Evolutionary conservation across 2,888 invertebrate species (phyloP).

Genomic region (Parasteatoda lunata): DNA sequence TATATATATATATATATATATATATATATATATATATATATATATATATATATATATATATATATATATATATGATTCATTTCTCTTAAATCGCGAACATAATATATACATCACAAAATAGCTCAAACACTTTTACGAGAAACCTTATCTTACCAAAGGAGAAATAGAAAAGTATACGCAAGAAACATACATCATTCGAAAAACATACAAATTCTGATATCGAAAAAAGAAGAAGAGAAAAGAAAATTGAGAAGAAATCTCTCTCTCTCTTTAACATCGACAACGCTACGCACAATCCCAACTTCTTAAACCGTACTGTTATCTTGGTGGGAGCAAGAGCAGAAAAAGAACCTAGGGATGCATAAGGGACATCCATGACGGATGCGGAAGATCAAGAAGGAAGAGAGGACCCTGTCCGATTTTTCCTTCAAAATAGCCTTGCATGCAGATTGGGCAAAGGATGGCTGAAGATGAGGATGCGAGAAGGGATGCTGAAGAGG

Average conservation of each 20-base stretch:
- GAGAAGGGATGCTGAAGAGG: neutral
- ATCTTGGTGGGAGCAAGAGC: neutral
- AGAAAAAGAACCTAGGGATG: neutral
- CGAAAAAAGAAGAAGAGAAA: neutral
- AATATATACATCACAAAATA: too few relatives aligned
- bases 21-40: too few relatives aligned
- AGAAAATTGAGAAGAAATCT: neutral
- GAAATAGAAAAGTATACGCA: too few relatives aligned
- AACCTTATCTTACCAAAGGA: too few relatives aligned
- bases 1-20: too few relatives aligned
- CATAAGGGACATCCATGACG: conserved; percentile 19
- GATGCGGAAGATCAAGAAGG: conserved; percentile 32
- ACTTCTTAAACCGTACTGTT: neutral
- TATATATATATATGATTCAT: too few relatives aligned
- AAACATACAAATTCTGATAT: neutral
- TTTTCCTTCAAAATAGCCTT: conserved; percentile 30
- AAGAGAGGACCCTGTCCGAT: conserved; percentile 11
- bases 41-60: too few relatives aligned
- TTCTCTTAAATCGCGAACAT: too few relatives aligned
- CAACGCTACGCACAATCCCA: neutral
- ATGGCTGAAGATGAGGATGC: neutral
- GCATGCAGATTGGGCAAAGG: conserved; percentile 43
- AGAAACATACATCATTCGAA: neutral
- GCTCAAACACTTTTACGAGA: too few relatives aligned
- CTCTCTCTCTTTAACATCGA: neutral